phyloP scores from a whole-genome alignment of 2,888 invertebrate genomes.

The Ceriagrion tenellum region DNA sequence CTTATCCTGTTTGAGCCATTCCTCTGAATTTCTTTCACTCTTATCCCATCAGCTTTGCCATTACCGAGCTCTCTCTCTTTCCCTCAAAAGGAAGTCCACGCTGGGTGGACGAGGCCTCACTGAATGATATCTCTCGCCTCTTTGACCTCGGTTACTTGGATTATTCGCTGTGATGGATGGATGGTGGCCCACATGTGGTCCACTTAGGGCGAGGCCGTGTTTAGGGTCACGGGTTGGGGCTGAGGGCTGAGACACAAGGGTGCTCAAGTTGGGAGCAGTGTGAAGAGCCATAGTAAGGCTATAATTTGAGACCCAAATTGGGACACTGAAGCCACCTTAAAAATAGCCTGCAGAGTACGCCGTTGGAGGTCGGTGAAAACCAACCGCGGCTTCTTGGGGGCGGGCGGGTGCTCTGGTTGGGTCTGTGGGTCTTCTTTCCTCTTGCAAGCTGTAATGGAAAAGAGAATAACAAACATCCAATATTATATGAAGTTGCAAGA shows the following conservation, averaged over 20 bases:
- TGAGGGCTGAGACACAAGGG: conserved; percentile 75
- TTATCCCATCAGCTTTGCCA: conserved; percentile 12
- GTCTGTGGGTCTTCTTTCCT: conserved; percentile 94
- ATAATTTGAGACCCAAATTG: conserved; percentile 37
- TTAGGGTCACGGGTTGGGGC: conserved; percentile 74
- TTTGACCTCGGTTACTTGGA: conserved; percentile 69
- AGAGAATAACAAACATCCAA: conserved; percentile 72
- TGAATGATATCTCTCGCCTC: conserved; percentile 56
- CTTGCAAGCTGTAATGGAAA: conserved; percentile 89
- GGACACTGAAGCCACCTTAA: conserved; percentile 86
- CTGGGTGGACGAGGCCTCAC: conserved; percentile 43
- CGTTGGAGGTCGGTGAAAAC: conserved; percentile 99
- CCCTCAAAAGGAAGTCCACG: conserved; percentile 17
- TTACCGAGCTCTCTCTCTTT: neutral
- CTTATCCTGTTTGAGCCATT: conserved; percentile 8
- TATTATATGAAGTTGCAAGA: conserved; percentile 23
- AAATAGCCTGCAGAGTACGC: conserved; percentile 99
- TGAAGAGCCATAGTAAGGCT: conserved; percentile 69
- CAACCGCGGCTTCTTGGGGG: conserved; percentile 99
- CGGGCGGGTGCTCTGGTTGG: conserved; percentile 86
- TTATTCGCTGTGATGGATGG: conserved; percentile 68
- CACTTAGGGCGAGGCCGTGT: conserved; percentile 70
- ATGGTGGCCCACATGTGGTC: conserved; percentile 40
- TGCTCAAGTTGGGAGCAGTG: conserved; percentile 78
- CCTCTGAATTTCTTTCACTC: neutral